phyloP scores from a whole-genome alignment of 2,888 invertebrate genomes.

The Isoperla grammatica region DNA sequence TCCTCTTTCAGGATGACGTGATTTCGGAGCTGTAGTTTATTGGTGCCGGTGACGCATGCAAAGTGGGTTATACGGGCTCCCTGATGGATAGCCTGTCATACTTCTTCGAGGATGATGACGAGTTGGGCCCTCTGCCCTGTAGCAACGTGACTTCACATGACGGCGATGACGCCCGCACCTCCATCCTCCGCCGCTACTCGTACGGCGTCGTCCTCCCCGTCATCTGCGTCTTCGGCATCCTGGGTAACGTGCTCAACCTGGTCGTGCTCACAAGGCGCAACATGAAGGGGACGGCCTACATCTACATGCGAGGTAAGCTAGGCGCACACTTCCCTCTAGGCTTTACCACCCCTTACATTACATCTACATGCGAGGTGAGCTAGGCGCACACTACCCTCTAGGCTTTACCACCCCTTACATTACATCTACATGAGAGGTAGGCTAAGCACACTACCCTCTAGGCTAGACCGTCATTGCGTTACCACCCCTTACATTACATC shows the following conservation, averaged over 20 bases:
- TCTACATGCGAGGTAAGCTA: constrained; percentile 67
- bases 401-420: no score
- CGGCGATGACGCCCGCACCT: constrained; percentile 55
- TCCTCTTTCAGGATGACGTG: no score
- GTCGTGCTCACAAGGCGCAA: constrained; percentile 70
- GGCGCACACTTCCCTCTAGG: no score
- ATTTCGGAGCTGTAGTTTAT: no score
- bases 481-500: no score
- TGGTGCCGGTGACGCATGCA: no score
- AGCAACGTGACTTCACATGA: constrained; percentile 23
- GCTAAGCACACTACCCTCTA: no score
- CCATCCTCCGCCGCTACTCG: constrained; percentile 53
- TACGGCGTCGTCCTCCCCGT: constrained; percentile 63
- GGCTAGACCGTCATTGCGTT: no score
- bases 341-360: no score
- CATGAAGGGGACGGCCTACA: constrained; percentile 73
- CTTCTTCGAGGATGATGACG: constrained; percentile 14
- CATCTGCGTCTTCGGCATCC: constrained; percentile 65
- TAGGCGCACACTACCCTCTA: no score
- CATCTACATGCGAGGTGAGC: no score
- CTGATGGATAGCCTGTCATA: constrained; percentile 16
- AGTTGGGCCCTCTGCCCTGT: not conserved
- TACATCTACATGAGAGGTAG: no score
- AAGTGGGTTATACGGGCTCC: not conserved
- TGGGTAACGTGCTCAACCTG: constrained; percentile 72